Evolutionary conservation across 2,113 vertebrate genomes (phyloP).

Genomic region (human (Homo sapiens)): DNA sequence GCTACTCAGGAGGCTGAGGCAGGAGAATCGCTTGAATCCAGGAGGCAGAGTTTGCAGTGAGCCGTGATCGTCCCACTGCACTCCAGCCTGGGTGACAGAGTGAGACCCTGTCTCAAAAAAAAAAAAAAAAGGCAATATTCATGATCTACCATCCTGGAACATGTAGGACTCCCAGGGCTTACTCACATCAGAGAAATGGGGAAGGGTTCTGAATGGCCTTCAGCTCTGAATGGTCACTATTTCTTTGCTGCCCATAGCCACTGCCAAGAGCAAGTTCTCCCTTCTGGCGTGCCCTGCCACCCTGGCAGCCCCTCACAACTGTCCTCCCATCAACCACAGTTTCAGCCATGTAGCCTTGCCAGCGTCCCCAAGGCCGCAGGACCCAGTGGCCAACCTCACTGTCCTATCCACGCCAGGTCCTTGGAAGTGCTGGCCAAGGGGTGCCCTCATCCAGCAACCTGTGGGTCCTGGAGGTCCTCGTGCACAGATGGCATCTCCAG

Average conservation of each 20-base stretch:
- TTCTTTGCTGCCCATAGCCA: background rate
- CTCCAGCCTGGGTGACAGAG: too few relatives aligned
- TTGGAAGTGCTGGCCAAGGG: background rate
- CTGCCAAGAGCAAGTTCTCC: background rate
- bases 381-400: background rate
- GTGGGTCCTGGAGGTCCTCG: fast-evolving
- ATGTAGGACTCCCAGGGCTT: background rate
- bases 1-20: too few relatives aligned
- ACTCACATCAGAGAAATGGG: background rate
- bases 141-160: background rate
- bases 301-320: background rate
- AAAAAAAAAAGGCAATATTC: background rate
- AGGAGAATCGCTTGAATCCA: too few relatives aligned
- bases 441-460: background rate
- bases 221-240: background rate
- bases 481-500: background rate
- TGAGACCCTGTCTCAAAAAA: too few relatives aligned
- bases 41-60: too few relatives aligned
- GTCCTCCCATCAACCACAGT: background rate
- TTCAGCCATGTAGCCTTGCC: background rate
- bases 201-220: background rate
- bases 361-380: background rate
- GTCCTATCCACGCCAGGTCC: background rate
- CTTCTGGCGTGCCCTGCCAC: background rate
- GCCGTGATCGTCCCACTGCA: too few relatives aligned